phyloP scores from a whole-genome alignment of 2,888 invertebrate genomes.

The Gonocerus acuteangulatus region DNA sequence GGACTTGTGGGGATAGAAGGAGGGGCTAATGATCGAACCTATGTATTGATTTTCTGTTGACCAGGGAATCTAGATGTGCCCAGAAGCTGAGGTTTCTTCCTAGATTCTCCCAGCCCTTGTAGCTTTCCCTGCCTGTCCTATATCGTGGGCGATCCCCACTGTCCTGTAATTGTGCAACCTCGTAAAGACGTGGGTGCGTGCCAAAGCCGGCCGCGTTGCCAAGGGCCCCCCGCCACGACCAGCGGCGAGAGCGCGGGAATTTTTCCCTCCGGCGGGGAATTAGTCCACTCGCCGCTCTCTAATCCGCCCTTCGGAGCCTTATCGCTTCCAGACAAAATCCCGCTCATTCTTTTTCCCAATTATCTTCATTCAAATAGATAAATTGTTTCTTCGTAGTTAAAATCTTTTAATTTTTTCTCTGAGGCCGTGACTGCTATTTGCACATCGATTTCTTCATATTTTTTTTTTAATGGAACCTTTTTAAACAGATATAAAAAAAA shows the following conservation, averaged over 20 bases:
- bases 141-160: neutral
- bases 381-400: too few relatives aligned
- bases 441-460: too few relatives aligned
- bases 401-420: too few relatives aligned
- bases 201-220: slow-evolving; percentile 23
- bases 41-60: slow-evolving; percentile 41
- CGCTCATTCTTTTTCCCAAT: too few relatives aligned
- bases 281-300: neutral
- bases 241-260: neutral
- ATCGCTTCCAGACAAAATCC: too few relatives aligned
- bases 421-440: too few relatives aligned
- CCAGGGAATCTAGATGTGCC: neutral
- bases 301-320: neutral
- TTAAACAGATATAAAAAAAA: too few relatives aligned
- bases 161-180: neutral
- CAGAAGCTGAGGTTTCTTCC: too few relatives aligned
- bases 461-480: too few relatives aligned
- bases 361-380: too few relatives aligned
- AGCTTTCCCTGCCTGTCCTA: neutral
- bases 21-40: slow-evolving; percentile 39
- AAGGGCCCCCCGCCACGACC: neutral
- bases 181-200: neutral
- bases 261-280: neutral
- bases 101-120: too few relatives aligned
- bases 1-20: slow-evolving; percentile 39